Percentiles rank a stretch among this genome's conserved stretches.
Evolutionary conservation across 2,113 vertebrate genomes (phyloP).

Genomic region (Grallaria varia): DNA sequence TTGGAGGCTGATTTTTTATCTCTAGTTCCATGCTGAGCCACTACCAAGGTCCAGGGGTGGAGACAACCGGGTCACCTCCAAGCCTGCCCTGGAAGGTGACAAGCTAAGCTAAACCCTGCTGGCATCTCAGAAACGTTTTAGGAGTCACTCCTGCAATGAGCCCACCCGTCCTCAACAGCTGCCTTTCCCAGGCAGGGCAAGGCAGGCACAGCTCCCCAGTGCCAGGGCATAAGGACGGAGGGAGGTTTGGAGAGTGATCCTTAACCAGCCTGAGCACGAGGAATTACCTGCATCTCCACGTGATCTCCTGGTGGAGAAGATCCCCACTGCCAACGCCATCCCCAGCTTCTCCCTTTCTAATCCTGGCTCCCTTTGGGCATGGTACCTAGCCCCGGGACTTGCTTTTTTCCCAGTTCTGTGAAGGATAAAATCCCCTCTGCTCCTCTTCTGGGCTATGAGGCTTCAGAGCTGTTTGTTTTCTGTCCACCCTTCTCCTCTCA

Average conservation of each 20-base stretch:
- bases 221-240: neutral
- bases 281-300: rapidly evolving
- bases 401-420: rapidly evolving
- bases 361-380: neutral
- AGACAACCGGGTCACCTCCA: neutral
- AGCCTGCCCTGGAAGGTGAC: neutral
- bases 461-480: neutral
- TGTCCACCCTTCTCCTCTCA: neutral
- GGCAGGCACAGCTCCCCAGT: neutral
- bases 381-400: rapidly evolving
- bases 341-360: neutral
- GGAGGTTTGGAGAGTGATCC: neutral
- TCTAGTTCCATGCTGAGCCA: rapidly evolving
- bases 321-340: neutral
- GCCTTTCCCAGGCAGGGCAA: rapidly evolving
- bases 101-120: neutral
- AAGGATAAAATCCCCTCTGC: neutral
- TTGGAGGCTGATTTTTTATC: neutral
- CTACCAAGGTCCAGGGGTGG: neutral
- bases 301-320: neutral
- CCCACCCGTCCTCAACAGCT: neutral
- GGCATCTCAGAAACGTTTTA: neutral
- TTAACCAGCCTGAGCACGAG: neutral
- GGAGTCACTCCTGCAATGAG: neutral
- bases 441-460: neutral